These are phyloP conservation scores for Theocolax elegans DNA, from an alignment of 1,140 invertebrate genomes.

Conservation along the genomic window DNA sequence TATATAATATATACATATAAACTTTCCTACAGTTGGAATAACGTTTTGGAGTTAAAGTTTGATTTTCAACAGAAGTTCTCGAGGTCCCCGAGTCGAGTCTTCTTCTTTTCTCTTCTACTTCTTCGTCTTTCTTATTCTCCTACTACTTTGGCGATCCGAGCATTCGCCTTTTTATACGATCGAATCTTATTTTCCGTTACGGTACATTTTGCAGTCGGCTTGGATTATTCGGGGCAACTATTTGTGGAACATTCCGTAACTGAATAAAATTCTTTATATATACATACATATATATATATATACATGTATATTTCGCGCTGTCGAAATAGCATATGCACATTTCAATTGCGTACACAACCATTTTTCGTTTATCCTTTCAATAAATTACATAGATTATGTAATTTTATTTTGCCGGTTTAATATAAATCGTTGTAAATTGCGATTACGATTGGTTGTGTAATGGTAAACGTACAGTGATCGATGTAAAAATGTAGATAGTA, in stretches of 20 bases:
- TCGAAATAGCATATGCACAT: no score
- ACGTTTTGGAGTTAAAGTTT: not conserved
- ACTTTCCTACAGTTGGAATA: not conserved
- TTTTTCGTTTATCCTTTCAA: no score
- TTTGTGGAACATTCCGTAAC: not conserved
- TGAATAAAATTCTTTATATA: not conserved
- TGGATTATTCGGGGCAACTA: not conserved
- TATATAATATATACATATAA: no score
- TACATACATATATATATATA: not conserved
- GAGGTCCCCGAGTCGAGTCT: not conserved
- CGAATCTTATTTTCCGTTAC: constrained; percentile 4
- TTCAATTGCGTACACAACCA: no score
- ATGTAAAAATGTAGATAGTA: no score
- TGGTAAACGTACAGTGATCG: no score
- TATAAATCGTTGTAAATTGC: no score
- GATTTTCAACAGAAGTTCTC: not conserved
- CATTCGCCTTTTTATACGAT: not conserved
- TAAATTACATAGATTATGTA: no score
- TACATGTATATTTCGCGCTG: no score
- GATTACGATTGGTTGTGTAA: no score
- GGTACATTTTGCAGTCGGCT: not conserved
- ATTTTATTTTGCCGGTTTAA: no score
- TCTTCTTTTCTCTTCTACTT: not conserved
- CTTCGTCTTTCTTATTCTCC: no score
- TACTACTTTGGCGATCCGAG: not conserved